A percentile compares a stretch with the other conserved stretches of the same genome.
Evolutionary conservation across 2,888 invertebrate genomes (phyloP).

Genomic region (Amphimallon solstitiale): DNA sequence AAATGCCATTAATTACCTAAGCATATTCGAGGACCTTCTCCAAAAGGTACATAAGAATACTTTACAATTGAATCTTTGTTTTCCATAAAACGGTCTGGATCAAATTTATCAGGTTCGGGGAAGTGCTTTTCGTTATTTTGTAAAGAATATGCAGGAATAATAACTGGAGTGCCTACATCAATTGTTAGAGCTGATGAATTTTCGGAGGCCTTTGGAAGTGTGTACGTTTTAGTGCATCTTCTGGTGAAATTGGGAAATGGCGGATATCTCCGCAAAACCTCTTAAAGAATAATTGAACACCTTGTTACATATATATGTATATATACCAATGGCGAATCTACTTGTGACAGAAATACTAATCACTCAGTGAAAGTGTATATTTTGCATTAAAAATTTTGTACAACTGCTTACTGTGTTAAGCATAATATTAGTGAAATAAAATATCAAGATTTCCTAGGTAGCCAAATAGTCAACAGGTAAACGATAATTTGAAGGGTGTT

Average conservation of each 20-base stretch:
- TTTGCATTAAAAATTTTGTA: too few species aligned
- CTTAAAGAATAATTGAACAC: constrained; percentile 53
- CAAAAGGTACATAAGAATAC: constrained; percentile 50
- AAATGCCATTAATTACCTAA: constrained; percentile 9
- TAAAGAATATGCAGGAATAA: constrained; percentile 44
- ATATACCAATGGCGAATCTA: too few species aligned
- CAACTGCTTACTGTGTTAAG: too few species aligned
- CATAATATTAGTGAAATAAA: too few species aligned
- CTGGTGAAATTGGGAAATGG: constrained; percentile 46
- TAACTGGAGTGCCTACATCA: constrained; percentile 43
- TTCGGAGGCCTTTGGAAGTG: constrained; percentile 46
- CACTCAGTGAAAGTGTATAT: too few species aligned
- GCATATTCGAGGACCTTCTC: constrained; percentile 50
- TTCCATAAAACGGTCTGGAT: constrained; percentile 48
- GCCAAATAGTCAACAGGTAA: too few species aligned
- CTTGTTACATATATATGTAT: too few species aligned
- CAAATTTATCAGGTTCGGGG: constrained; percentile 44
- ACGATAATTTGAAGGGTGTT: too few species aligned
- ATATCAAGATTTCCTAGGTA: too few species aligned
- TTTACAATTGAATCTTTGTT: constrained; percentile 49
- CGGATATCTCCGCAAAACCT: constrained; percentile 48
- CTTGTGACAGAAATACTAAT: too few species aligned
- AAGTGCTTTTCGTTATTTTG: constrained; percentile 45
- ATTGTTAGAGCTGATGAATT: constrained; percentile 58
- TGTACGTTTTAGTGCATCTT: constrained; percentile 48